These are phyloP conservation scores for Myanophis thanlyinensis DNA, from an alignment of 2,113 vertebrate genomes.

Conservation along the genomic window DNA sequence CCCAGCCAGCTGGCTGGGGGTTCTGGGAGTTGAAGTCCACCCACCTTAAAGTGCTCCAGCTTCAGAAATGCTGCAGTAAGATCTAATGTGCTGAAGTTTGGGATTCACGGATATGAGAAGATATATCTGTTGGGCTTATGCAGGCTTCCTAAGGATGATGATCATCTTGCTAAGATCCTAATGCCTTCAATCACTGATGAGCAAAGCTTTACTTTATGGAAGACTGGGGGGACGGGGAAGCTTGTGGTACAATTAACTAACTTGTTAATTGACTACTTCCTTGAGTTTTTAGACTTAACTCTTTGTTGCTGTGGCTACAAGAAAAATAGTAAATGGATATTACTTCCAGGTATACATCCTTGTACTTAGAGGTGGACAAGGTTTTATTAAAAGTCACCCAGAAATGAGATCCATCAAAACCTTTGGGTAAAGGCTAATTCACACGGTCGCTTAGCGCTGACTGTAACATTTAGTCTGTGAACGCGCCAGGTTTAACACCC, in stretches of 20 bases:
- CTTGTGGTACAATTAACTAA: background rate
- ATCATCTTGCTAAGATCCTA: too few relatives aligned
- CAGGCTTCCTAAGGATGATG: background rate
- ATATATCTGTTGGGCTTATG: background rate
- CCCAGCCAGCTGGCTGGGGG: too few relatives aligned
- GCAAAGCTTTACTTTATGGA: background rate
- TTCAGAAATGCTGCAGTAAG: background rate
- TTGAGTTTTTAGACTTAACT: background rate
- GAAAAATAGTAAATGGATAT: background rate
- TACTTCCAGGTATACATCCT: background rate
- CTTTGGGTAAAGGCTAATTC: background rate
- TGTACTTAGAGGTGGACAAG: too few relatives aligned
- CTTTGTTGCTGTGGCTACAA: background rate
- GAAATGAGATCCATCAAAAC: conserved; percentile 9
- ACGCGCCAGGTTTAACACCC: background rate
- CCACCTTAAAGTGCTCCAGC: too few relatives aligned
- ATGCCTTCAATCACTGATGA: background rate
- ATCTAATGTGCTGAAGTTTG: background rate
- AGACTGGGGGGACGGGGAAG: background rate
- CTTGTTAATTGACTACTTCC: background rate
- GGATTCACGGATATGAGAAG: background rate
- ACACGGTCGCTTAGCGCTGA: background rate
- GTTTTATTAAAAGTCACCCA: conserved; percentile 18
- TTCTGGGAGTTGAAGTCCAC: too few relatives aligned
- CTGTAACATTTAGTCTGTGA: background rate